These are phyloP conservation scores for Rhinoraja longicauda DNA, from an alignment of 2,797 vertebrate species.

Conservation along the genomic window DNA sequence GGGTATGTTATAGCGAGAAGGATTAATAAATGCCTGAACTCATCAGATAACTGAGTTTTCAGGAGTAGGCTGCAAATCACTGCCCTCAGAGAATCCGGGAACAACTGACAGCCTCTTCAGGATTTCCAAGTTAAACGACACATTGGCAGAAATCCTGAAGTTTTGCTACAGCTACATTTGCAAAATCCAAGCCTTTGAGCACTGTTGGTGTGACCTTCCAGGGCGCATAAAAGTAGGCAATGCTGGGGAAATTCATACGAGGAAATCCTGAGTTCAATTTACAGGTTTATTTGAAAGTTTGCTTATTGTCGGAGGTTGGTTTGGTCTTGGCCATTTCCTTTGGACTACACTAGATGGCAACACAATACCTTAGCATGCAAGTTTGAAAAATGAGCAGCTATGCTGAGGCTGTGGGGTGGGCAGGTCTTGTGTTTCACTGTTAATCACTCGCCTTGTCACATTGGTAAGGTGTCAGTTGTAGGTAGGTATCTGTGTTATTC, in stretches of 20 bases:
- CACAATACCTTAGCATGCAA: background rate
- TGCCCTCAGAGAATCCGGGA: too few species aligned
- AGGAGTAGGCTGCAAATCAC: too few species aligned
- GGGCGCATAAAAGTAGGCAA: background rate
- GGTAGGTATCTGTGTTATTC: constrained; percentile 39
- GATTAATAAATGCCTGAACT: too few species aligned
- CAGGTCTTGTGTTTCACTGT: constrained; percentile 32
- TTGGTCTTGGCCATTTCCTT: background rate
- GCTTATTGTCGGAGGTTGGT: background rate
- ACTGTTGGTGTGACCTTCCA: background rate
- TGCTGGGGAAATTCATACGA: background rate
- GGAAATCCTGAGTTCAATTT: too few species aligned
- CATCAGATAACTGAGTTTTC: too few species aligned
- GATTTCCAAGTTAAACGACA: too few species aligned
- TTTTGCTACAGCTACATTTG: too few species aligned
- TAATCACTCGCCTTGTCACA: constrained; percentile 36
- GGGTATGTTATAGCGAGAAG: too few species aligned
- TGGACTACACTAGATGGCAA: constrained; percentile 31
- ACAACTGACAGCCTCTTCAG: too few species aligned
- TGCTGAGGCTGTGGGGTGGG: background rate
- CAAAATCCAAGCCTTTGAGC: background rate
- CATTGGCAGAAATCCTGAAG: too few species aligned
- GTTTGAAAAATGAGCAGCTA: constrained; percentile 9
- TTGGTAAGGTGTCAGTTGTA: constrained; percentile 38
- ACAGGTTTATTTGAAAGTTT: background rate